Percentiles rank a stretch among this genome's conserved stretches.
Conservation (phyloP, 2,888 invertebrate species). For the Globia sparganii region DNA sequence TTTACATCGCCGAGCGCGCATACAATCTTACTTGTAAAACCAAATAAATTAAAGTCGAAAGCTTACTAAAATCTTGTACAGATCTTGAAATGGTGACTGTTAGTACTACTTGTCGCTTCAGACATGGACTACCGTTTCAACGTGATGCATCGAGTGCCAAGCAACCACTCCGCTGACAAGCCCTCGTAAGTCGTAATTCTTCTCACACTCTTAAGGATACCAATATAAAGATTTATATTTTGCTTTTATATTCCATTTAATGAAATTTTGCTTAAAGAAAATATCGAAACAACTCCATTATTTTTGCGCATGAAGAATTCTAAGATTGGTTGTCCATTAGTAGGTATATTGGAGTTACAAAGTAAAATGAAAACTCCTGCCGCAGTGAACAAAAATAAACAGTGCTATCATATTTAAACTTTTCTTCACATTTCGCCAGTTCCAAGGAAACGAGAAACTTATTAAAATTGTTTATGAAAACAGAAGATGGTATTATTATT, state of each 20-base stretch:
- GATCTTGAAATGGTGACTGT: constrained; percentile 23
- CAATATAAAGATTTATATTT: constrained; percentile 32
- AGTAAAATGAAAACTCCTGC: constrained; percentile 53
- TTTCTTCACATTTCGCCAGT: constrained; percentile 52
- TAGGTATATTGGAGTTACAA: constrained; percentile 49
- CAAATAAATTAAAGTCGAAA: constrained; percentile 16
- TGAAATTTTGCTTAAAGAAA: constrained; percentile 22
- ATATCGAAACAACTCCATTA: constrained; percentile 28
- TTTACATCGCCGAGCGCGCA: neutral
- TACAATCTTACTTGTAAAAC: neutral
- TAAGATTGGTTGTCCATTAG: constrained; percentile 64
- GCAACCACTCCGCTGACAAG: constrained; percentile 25
- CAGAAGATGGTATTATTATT: constrained; percentile 44
- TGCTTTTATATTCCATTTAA: constrained; percentile 14
- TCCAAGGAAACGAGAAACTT: constrained; percentile 50
- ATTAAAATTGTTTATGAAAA: constrained; percentile 58
- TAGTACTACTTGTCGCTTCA: constrained; percentile 32
- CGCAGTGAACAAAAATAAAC: constrained; percentile 49
- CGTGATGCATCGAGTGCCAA: constrained; percentile 34
- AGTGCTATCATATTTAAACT: constrained; percentile 56
- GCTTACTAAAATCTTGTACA: constrained; percentile 13
- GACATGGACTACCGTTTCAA: constrained; percentile 36
- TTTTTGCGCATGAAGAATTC: constrained; percentile 39
- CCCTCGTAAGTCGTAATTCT: constrained; percentile 18
- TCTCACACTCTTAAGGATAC: constrained; percentile 31